Evolutionary conservation across 2,797 vertebrate genomes (phyloP), one percentile per base, ranked within the genome.

Genomic region (Helostoma temminkii): DNA sequence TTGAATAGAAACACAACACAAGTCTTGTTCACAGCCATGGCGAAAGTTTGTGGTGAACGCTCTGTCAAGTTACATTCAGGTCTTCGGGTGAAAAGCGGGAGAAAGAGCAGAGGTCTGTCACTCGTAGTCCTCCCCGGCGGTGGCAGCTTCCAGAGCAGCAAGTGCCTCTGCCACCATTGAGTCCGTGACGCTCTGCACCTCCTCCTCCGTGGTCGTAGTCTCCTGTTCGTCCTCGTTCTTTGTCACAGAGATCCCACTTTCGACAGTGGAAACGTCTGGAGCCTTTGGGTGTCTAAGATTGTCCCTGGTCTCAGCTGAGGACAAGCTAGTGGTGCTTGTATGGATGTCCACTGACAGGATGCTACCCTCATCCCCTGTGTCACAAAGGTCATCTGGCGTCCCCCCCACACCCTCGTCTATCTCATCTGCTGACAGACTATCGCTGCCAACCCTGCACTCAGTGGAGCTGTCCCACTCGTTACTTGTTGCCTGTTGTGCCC

Each of bases 101-200:
- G 15, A 15, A 7, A 37, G 18, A 0, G 0, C 69, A 3, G 18
- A 2, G 1, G 11, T 18, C 34, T 11, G 45, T 92, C 88, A 94
- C 5, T 96, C 96, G 1, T 61, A 71, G 1, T 98, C 96, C 90
- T 98, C 97, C 16, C 96, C 97, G 0, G 96, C 96, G 0, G 96
- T 98, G 34, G 97, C 97, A 5, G 96, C 96, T 75, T 96, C 97
- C 46, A 99, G 66, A 1, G 97, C 97, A 0, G 96, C 97, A 0
- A 99, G 95, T 16, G 97, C 97, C 86, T 97, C 98, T 0, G 96
- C 97, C 66, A 99, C 94, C 67, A 96, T 98, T 0, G 92, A 95
- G 5, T 99, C 97, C 0, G 95, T 94, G 1, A 95, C 61, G 11
- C 80, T 94, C 6, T 74, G 67, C 65, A 58, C 9, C 28, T 93